A percentile compares a stretch with the other conserved stretches of the same genome.
These are phyloP conservation scores for Tinamus guttatus DNA, from an alignment of 2,113 vertebrate species.

Conservation along the genomic window DNA sequence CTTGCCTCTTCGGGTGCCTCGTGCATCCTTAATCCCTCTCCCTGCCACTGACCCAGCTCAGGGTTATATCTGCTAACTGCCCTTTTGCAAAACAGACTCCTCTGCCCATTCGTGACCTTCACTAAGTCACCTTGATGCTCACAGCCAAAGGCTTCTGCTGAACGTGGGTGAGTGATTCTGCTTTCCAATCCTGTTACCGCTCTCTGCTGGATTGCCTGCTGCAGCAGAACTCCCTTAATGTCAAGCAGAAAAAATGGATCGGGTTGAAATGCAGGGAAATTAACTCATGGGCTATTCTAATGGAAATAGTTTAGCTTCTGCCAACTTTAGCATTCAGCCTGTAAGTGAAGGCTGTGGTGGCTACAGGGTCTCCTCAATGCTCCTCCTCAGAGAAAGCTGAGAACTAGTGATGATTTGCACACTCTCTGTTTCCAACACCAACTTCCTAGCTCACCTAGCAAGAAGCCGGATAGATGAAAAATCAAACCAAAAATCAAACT, in stretches of 20 bases:
- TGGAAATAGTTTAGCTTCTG: constrained; percentile 24
- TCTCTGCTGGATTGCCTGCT: constrained; percentile 7
- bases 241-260: constrained; percentile 22
- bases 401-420: background rate
- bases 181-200: background rate
- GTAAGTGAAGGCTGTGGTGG: background rate
- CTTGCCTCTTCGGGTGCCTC: background rate
- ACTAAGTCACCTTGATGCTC: background rate
- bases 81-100: background rate
- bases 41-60: background rate
- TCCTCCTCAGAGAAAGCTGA: background rate
- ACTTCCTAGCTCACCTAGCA: background rate
- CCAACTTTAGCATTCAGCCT: constrained; percentile 13
- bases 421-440: background rate
- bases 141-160: constrained; percentile 1
- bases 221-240: constrained; percentile 36
- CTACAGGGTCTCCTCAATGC: background rate
- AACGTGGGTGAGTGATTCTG: background rate
- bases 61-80: background rate
- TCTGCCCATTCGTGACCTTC: background rate
- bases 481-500: background rate
- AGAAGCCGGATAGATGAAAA: background rate
- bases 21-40: background rate
- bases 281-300: constrained; percentile 2
- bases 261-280: background rate